Base-by-base conservation (phyloP, 2,113 vertebrate genomes). In the Phaethornis superciliosus region DNA sequence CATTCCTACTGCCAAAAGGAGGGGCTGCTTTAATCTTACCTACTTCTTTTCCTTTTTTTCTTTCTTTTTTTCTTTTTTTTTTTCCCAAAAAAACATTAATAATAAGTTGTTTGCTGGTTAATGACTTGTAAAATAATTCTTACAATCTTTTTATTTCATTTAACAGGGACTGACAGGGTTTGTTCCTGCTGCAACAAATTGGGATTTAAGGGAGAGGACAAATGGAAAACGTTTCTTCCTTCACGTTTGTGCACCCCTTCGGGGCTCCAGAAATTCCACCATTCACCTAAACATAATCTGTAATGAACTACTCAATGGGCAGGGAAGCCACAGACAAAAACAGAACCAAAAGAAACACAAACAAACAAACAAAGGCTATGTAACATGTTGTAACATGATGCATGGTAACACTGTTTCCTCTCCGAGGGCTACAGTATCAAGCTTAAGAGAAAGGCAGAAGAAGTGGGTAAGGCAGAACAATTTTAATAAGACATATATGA, bases 1-100 rank as follows among this genome's bases (percentile, higher is more conserved):
- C 58, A 21, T 58, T 93, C 88, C 72, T 81, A 71, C 72, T 96
- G 96, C 90, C 95, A 96, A 93, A 69, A 92, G 88, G 93, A 96
- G 91, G 6, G 65, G 84, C 88, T 89, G 67, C 88, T 89, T 96
- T 94, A 95, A 96, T 94, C 84, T 96, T 51, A 33, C 3, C 37
- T 52, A 40, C 56, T 67, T 58, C 35, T 55, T 37, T 15, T 9
- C 21, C 21, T 47, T 47, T 47, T 47, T 47, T 47, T 47, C 4
- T 22, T 22, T 47, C 6, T 47, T 47, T 7, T 18, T 47, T 47
- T 76, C 28, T 44, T 44, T 40, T 56, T 70, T 56, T 40, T 59
- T 37, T 12, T 9, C 5, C 10, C 5, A 7, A 63, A 7, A 63
- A 70, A 96, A 88, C 56, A 84, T 68, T 91, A 89, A 72, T 54